These are phyloP conservation scores for Octodon degus DNA, from an alignment of 2,113 vertebrate species.

Conservation along the genomic window DNA sequence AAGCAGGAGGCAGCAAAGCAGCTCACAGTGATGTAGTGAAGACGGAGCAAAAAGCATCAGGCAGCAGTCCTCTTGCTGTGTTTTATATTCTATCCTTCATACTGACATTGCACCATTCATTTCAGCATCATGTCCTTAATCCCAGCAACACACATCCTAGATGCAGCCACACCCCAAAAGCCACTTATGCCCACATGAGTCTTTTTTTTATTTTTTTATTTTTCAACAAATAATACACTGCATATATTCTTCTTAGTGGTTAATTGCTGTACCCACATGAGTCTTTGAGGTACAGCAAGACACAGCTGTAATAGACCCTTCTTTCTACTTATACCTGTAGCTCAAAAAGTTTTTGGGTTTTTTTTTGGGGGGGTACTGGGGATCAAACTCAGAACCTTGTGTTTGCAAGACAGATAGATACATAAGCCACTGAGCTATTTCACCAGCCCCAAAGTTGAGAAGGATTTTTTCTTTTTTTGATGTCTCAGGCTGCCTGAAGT, in stretches of 20 bases:
- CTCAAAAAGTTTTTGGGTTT: neutral
- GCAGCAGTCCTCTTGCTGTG: neutral
- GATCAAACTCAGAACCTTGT: too few species aligned
- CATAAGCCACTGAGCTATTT: too few species aligned
- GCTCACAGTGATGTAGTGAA: neutral
- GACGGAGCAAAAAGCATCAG: neutral
- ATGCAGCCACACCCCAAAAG: neutral
- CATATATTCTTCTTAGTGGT: too few species aligned
- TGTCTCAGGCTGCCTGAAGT: too few species aligned
- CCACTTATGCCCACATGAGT: neutral
- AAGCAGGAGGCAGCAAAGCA: neutral
- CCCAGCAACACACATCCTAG: neutral
- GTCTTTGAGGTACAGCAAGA: neutral
- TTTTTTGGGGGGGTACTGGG: too few species aligned
- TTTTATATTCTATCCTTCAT: neutral
- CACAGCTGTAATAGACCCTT: neutral
- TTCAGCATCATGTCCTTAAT: neutral
- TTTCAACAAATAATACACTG: too few species aligned
- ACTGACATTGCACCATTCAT: neutral
- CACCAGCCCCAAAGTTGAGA: too few species aligned
- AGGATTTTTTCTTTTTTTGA: too few species aligned
- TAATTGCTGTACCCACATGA: too few species aligned
- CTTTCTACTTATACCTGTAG: neutral
- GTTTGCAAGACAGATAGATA: too few species aligned
- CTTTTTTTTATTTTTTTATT: too few species aligned